Evolutionary conservation across 2,113 vertebrate genomes (phyloP), one percentile per base, ranked within the genome.

Genomic region (Campylomormyrus numenius): DNA sequence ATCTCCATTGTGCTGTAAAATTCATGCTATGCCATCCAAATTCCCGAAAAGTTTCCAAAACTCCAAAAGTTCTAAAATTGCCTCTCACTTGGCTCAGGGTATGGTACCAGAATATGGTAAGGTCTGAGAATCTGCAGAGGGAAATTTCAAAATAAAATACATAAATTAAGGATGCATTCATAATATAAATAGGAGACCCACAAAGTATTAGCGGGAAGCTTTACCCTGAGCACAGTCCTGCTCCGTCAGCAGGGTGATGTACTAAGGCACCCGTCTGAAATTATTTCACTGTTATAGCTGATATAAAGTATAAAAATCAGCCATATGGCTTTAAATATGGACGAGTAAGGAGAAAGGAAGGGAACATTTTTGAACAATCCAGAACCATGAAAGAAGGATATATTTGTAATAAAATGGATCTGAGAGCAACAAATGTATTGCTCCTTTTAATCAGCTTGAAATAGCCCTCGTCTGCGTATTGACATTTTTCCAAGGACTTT

Each of bases 401-500:
- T 77, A 77, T 77, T 15, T 39, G 15, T 80, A 80, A 80, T 39
- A 35, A 80, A 80, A 39, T 15, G 70, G 10, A 80, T 80, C 13
- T 80, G 74, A 80, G 1, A 42, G 74, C 74, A 80, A 80, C 74
- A 80, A 42, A 39, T 80, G 74, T 19, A 80, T 70, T 13, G 62
- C 74, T 80, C 35, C 6, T 35, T 80, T 80, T 80, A 80, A 80
- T 80, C 31, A 80, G 74, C 74, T 80, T 80, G 74, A 80, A 42
- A 80, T 80, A 80, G 74, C 35, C 19, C 31, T 80, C 31, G 35
- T 19, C 74, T 39, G 15, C 6, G 15, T 80, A 80, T 80, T 80
- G 74, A 42, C 74, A 80, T 80, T 80, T 80, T 80, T 80, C 74
- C 74, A 80, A 80, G 74, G 15, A 35, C 74, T 80, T 80, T 80